These are phyloP conservation scores for Apodemia duryi DNA, from an alignment of 2,888 invertebrate species.

Conservation along the genomic window DNA sequence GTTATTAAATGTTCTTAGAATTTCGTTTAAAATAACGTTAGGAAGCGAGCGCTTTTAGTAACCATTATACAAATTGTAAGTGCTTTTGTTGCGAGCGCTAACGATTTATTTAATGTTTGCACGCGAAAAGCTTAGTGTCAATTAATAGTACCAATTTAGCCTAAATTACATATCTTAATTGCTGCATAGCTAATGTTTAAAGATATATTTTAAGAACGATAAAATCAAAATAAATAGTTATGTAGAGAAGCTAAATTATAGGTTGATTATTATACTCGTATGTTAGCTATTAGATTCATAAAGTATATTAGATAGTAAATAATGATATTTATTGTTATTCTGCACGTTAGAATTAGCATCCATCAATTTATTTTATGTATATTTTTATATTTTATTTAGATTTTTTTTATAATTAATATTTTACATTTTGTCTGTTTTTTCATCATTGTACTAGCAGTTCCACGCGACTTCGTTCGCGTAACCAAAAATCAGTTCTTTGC, in stretches of 20 bases:
- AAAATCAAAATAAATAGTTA: neutral
- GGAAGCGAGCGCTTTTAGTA: slow-evolving; percentile 47
- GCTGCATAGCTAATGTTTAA: slow-evolving; percentile 26
- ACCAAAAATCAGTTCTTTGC: no score
- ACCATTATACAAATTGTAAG: slow-evolving; percentile 61
- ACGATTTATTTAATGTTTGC: slow-evolving; percentile 66
- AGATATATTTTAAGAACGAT: neutral
- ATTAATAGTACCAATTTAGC: slow-evolving; percentile 56
- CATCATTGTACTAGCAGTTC: no score
- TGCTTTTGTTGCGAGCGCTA: slow-evolving; percentile 48
- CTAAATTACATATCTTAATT: slow-evolving; percentile 53
- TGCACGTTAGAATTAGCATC: no score
- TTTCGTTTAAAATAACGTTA: slow-evolving; percentile 34
- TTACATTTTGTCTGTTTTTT: no score
- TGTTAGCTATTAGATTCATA: neutral
- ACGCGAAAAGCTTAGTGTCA: slow-evolving; percentile 59
- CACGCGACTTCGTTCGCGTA: no score
- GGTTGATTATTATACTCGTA: neutral
- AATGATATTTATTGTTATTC: no score
- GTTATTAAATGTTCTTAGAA: slow-evolving; percentile 23
- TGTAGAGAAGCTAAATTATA: neutral
- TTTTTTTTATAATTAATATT: no score
- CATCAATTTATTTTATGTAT: no score
- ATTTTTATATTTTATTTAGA: no score
- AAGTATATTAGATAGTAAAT: neutral